Percentiles rank a stretch among this genome's conserved stretches.
These are phyloP conservation scores for Spilogale gracilis DNA, from an alignment of 2,113 vertebrate genomes.

Conservation along the genomic window DNA sequence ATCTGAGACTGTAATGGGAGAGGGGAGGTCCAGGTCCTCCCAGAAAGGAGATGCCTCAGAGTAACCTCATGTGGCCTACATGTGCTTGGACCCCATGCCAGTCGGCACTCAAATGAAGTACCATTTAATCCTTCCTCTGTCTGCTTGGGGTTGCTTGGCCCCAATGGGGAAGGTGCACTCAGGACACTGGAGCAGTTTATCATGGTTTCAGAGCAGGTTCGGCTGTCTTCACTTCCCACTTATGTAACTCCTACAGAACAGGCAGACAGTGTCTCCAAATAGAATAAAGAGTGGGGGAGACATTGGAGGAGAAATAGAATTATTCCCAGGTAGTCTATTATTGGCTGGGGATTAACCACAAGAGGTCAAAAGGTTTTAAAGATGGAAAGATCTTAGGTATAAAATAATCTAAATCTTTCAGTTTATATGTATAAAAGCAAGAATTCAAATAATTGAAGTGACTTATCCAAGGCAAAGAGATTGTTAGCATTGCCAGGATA, in stretches of 20 bases:
- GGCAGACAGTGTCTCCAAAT: conserved; percentile 6
- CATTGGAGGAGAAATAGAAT: not conserved
- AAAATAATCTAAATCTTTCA: not conserved
- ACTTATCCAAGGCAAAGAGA: conserved; percentile 6
- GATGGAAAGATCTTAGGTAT: not conserved
- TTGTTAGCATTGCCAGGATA: not conserved
- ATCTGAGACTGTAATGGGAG: conserved; percentile 20
- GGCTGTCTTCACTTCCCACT: conserved; percentile 51
- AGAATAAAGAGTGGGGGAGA: not conserved
- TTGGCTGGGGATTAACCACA: not conserved
- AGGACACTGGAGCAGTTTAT: conserved; percentile 47
- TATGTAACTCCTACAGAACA: conserved; percentile 66
- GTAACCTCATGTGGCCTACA: conserved; percentile 10
- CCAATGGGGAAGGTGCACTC: not conserved
- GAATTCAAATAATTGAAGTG: not conserved
- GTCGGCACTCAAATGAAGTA: not conserved
- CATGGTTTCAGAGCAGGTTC: conserved; percentile 53
- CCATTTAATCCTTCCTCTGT: conserved; percentile 32
- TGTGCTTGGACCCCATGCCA: not conserved
- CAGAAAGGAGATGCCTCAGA: conserved; percentile 21
- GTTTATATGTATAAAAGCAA: not conserved
- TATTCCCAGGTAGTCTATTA: not conserved
- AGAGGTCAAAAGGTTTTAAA: not conserved
- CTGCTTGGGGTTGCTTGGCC: conserved; percentile 23
- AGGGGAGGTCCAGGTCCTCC: conserved; percentile 13